phyloP scores from a whole-genome alignment of 2,797 vertebrate species.

The Crax fasciolata region DNA sequence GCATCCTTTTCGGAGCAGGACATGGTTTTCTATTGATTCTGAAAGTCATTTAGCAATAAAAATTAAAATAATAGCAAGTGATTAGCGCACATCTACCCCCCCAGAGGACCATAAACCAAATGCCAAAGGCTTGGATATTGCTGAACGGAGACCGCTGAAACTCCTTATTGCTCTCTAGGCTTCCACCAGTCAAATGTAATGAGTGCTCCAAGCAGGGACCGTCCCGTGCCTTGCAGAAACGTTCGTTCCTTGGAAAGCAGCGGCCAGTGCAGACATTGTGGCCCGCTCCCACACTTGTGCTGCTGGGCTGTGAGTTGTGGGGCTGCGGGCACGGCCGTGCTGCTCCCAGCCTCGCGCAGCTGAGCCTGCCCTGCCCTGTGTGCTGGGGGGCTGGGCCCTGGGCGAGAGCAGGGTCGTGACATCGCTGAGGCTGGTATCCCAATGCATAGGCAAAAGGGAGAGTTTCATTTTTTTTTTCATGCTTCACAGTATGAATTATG shows the following conservation, averaged over 20 bases:
- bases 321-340: neutral
- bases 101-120: neutral
- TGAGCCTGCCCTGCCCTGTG: rapidly evolving
- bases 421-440: rapidly evolving
- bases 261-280: rapidly evolving
- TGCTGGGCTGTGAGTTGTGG: neutral
- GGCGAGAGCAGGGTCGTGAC: rapidly evolving
- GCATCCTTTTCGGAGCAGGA: neutral
- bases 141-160: neutral
- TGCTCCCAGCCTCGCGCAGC: rapidly evolving
- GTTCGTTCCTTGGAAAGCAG: neutral
- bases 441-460: neutral
- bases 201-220: neutral
- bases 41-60: conserved; percentile 3
- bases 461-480: neutral
- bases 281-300: neutral
- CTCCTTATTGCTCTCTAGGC: neutral
- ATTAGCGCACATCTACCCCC: neutral
- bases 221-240: rapidly evolving
- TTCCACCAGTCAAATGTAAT: rapidly evolving
- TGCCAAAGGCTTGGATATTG: neutral
- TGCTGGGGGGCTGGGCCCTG: rapidly evolving
- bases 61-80: neutral
- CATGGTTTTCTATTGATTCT: neutral
- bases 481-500: neutral